These are phyloP conservation scores for Allacma fusca DNA, from an alignment of 2,888 invertebrate species.

Conservation along the genomic window DNA sequence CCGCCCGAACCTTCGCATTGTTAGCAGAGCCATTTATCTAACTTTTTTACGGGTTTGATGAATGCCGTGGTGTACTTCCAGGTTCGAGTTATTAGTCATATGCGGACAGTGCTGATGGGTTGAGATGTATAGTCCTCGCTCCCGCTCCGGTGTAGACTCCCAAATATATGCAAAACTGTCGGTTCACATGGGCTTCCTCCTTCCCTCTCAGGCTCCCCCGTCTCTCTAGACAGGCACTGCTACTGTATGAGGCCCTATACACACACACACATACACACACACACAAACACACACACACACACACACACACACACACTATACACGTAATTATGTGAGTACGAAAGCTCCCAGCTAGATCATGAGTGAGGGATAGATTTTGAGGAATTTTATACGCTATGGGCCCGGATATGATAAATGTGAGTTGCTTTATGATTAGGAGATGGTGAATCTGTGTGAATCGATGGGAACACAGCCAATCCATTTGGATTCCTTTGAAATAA, in stretches of 20 bases:
- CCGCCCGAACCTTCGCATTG: not conserved
- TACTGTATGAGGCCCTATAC: no score
- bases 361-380: not conserved
- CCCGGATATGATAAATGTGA: constrained; percentile 20
- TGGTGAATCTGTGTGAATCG: constrained; percentile 28
- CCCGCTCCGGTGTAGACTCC: no score
- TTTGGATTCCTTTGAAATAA: constrained; percentile 22
- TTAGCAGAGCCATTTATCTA: constrained; percentile 3
- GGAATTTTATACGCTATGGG: not conserved
- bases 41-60: constrained; percentile 13
- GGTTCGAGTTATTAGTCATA: constrained; percentile 2
- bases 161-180: no score
- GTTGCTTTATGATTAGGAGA: constrained; percentile 27
- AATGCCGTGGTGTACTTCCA: not conserved
- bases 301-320: no score
- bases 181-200: no score
- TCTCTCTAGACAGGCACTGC: no score
- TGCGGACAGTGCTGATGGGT: constrained; percentile 18
- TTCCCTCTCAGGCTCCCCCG: no score
- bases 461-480: constrained; percentile 26
- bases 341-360: no score
- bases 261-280: no score
- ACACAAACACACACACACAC: no score
- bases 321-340: no score
- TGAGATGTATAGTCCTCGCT: no score